Base-by-base conservation (phyloP, 2,797 vertebrate genomes). In the Halcyon badia region DNA sequence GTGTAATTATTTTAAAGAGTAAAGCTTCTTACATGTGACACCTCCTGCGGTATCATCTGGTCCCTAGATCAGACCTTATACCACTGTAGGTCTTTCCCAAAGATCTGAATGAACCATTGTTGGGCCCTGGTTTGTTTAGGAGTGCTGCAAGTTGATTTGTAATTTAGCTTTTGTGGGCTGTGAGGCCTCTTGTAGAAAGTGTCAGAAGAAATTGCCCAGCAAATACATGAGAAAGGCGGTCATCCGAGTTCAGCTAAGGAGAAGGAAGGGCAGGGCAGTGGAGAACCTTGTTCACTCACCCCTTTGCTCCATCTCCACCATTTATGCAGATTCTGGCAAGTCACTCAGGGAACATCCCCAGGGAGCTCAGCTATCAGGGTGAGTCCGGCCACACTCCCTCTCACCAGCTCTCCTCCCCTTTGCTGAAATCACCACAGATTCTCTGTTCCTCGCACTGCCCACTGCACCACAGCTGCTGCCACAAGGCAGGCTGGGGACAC, bases 391-490 rank as follows among this genome's bases (percentile, higher is more conserved):
- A 24, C 8, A 24, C 17, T 77, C 35, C 12, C 14, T 31, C 28
- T 49, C 22, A 18, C 6, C 51, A 11, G 19, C 2, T 3, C 39
- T 31, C 33, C 33, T 58, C 48, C 17, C 9, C 2, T 30, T 33
- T 72, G 37, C 46, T 5, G 4, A 33, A 57, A 77, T 66, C 21
- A 35, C 60, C n/a, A 9, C 1, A 4, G 77, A 9, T 30, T 37
- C 44, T 37, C 37, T 39, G 20, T 13, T 85, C 58, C 37, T 72
- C 7, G 0, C 4, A 0, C 21, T 54, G n/a, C 24, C 11, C 48
- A 5, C 8, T 31, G 54, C 33, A 35, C 16, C 24, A 21, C 44
- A 13, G 21, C 41, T 31, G 28, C 58, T 77, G 37, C 65, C n/a
- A 26, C 80, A 61, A 35, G 46, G 44, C 37, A 28, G 13, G 30